A percentile compares a stretch with the other conserved stretches of the same genome.
Evolutionary conservation across 2,888 invertebrate species (phyloP).

Genomic region (Onthophagus sagittarius): DNA sequence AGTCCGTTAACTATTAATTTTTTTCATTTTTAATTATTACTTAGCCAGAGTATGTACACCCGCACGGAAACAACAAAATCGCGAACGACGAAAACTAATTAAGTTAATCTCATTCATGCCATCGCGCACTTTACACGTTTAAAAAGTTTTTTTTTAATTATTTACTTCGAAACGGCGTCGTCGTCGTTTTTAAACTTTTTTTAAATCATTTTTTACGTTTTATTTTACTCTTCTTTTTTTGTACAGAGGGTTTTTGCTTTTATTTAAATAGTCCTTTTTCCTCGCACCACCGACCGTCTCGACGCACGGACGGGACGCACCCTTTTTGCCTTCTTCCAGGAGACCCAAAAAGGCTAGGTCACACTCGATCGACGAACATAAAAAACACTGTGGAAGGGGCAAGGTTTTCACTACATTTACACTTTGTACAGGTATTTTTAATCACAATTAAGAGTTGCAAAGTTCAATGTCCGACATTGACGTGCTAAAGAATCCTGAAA

Average conservation of each 20-base stretch:
- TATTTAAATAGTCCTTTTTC: too few species aligned
- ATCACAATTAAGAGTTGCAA: conserved; percentile 57
- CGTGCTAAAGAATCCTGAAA: conserved; percentile 48
- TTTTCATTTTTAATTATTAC: neutral
- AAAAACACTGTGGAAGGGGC: conserved; percentile 44
- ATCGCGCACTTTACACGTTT: neutral
- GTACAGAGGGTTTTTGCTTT: conserved; percentile 45
- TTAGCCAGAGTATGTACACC: conserved; percentile 20
- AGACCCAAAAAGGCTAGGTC: conserved; percentile 21
- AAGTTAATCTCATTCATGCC: neutral
- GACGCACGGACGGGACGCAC: neutral
- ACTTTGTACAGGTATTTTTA: conserved; percentile 60
- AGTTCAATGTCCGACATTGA: conserved; percentile 51
- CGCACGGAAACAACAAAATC: conserved; percentile 18
- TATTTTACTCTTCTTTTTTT: conserved; percentile 28
- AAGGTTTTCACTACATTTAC: conserved; percentile 48
- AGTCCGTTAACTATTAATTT: conserved; percentile 35
- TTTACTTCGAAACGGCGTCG: neutral
- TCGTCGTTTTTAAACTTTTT: neutral
- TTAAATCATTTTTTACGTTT: conserved; percentile 16
- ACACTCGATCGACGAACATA: conserved; percentile 14
- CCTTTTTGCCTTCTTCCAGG: neutral
- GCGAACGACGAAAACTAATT: neutral
- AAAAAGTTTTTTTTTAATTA: neutral
- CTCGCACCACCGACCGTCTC: neutral